Evolutionary conservation across 2,888 invertebrate genomes (phyloP).

Genomic region (Digitonthophagus gazella): DNA sequence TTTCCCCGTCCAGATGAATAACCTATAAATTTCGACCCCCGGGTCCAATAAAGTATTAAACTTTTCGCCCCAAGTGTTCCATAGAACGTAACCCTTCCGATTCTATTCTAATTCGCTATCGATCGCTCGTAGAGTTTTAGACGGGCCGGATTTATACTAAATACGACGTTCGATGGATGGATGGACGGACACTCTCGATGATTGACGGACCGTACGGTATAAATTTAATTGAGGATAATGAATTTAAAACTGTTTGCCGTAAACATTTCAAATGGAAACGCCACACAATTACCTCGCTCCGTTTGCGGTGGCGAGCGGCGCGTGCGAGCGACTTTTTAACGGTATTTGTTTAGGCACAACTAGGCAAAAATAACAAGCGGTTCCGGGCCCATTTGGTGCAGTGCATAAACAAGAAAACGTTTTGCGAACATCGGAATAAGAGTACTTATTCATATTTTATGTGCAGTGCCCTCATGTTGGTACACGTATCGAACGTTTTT

Average conservation of each 20-base stretch:
- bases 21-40: conserved; percentile 20
- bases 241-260: not conserved
- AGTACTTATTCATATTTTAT: not conserved
- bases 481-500: not conserved
- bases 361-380: not conserved
- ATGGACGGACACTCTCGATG: too few species aligned
- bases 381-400: not conserved
- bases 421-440: not conserved
- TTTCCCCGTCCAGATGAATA: conserved; percentile 19
- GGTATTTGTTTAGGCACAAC: not conserved
- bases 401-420: not conserved
- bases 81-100: not conserved
- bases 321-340: not conserved
- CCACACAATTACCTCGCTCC: not conserved
- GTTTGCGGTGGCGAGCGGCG: not conserved
- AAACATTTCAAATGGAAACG: too few species aligned
- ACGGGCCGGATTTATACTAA: not conserved
- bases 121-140: not conserved
- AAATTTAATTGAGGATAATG: not conserved
- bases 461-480: not conserved
- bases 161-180: not conserved
- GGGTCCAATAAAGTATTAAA: conserved; percentile 18
- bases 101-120: not conserved
- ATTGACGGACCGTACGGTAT: too few species aligned
- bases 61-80: conserved; percentile 1